phyloP scores from a whole-genome alignment of 2,113 vertebrate genomes.

The Hirundichthys speculiger region DNA sequence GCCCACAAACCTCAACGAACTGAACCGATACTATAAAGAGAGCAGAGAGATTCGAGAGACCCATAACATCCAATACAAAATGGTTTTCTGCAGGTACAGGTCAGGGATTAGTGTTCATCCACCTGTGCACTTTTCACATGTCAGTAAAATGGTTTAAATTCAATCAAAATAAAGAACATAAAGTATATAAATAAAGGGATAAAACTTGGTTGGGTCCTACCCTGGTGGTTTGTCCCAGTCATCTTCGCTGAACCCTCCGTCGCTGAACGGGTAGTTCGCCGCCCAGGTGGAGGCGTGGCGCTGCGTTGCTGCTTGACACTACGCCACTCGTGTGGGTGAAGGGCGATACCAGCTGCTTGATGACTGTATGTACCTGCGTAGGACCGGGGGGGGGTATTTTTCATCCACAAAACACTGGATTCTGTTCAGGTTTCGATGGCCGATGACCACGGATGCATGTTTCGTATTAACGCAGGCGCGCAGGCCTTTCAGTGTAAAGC shows the following conservation, averaged over 20 bases:
- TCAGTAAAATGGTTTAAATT: too few relatives aligned
- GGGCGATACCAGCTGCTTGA: constrained; percentile 81
- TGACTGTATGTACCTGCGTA: constrained; percentile 84
- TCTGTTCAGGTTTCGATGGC: too few relatives aligned
- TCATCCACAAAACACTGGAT: background rate
- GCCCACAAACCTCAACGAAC: too few relatives aligned
- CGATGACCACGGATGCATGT: background rate
- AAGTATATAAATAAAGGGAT: too few relatives aligned
- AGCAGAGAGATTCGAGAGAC: too few relatives aligned
- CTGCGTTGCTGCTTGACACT: constrained; percentile 85
- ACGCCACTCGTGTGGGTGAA: constrained; percentile 89
- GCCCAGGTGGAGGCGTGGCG: constrained; percentile 83
- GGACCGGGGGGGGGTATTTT: background rate
- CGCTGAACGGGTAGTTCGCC: constrained; percentile 87
- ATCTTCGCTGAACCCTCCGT: constrained; percentile 90
- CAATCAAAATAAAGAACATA: too few relatives aligned
- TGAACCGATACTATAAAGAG: too few relatives aligned
- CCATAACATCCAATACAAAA: too few relatives aligned
- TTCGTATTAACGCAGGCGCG: background rate
- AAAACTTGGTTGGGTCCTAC: constrained; percentile 76
- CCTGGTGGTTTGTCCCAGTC: constrained; percentile 92
- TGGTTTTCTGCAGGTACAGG: too few relatives aligned
- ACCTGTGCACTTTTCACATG: too few relatives aligned
- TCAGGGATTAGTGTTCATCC: too few relatives aligned
- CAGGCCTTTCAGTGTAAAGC: constrained; percentile 1